Percentiles rank a stretch among this genome's conserved stretches.
These are phyloP conservation scores for Strigops habroptila DNA, from an alignment of 2,113 vertebrate species.

Conservation along the genomic window DNA sequence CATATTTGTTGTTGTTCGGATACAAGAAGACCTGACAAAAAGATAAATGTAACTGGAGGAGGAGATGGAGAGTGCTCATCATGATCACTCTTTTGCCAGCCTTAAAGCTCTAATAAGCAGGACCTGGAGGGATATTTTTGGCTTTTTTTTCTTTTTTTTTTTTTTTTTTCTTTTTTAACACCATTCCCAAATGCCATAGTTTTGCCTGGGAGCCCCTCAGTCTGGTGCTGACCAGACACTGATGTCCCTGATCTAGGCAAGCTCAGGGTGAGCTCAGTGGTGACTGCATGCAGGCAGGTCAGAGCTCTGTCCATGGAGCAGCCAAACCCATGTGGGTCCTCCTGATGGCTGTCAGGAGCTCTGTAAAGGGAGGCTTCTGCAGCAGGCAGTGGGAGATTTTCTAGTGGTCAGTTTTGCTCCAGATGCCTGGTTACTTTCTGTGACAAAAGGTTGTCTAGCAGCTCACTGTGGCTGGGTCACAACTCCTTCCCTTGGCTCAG, in stretches of 20 bases:
- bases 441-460: not conserved
- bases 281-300: rapidly evolving
- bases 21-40: not conserved
- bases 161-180: not conserved
- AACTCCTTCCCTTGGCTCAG: not conserved
- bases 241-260: not conserved
- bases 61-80: not conserved
- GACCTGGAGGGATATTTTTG: not conserved
- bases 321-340: rapidly evolving
- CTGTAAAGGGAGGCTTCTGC: not conserved
- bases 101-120: not conserved
- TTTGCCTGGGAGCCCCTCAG: not conserved
- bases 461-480: not conserved
- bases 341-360: rapidly evolving
- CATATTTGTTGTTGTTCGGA: not conserved
- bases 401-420: not conserved
- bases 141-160: not conserved
- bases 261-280: not conserved
- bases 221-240: rapidly evolving
- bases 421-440: not conserved
- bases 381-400: not conserved
- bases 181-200: not conserved
- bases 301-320: not conserved
- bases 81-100: not conserved
- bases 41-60: not conserved